A percentile compares a stretch with the other conserved stretches of the same genome.
These are phyloP conservation scores for Tetragonula carbonaria DNA, from an alignment of 2,888 invertebrate genomes.

Conservation along the genomic window DNA sequence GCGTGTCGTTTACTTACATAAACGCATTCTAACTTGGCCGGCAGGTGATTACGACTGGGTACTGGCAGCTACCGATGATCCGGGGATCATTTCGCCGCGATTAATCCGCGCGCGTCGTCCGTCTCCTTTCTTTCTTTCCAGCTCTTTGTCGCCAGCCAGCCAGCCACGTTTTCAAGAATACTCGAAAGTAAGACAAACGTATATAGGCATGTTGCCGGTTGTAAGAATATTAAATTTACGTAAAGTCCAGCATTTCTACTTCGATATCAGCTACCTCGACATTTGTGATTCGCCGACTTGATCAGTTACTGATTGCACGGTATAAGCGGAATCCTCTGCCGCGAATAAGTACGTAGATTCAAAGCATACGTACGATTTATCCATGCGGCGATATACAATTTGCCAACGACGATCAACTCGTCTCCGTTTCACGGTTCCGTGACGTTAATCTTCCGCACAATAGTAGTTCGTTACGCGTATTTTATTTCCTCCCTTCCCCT, in stretches of 20 bases:
- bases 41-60: conserved; percentile 50
- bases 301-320: conserved; percentile 13
- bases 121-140: not conserved
- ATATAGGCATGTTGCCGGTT: no score
- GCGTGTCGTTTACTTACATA: conserved; percentile 72
- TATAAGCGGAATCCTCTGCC: no score
- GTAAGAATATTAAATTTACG: no score
- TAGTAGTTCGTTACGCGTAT: conserved; percentile 27
- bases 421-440: conserved; percentile 4
- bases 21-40: conserved; percentile 68
- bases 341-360: not conserved
- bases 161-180: not conserved
- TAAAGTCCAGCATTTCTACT: not conserved
- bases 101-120: conserved; percentile 25
- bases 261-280: not conserved
- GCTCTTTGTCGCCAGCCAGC: not conserved
- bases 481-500: conserved; percentile 2
- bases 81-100: conserved; percentile 52
- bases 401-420: conserved; percentile 15
- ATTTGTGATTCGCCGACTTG: not conserved
- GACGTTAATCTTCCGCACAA: conserved; percentile 28
- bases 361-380: not conserved
- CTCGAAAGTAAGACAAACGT: no score
- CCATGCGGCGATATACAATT: conserved; percentile 14
- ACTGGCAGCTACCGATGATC: conserved; percentile 51